Conservation (phyloP, 2,888 invertebrate genomes). For the Ophonus ardosiacus region DNA sequence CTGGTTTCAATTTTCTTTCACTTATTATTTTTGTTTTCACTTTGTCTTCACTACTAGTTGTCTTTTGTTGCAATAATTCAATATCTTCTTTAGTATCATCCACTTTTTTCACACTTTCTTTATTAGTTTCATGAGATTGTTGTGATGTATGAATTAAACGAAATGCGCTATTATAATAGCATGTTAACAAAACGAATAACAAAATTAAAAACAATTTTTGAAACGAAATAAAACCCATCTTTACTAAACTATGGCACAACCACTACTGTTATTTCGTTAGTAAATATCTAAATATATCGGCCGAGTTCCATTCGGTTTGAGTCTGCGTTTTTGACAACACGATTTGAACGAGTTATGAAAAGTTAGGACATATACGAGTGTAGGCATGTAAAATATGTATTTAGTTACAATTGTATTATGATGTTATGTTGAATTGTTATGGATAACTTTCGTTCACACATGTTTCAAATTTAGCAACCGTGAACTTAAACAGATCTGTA, state of each 20-base stretch:
- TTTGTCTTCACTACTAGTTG: not conserved
- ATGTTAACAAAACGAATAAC: conserved; percentile 27
- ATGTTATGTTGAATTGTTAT: conserved; percentile 17
- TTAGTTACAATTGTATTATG: not conserved
- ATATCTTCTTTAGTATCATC: conserved; percentile 35
- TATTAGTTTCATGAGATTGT: conserved; percentile 31
- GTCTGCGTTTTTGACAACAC: conserved; percentile 18
- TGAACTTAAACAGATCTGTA: conserved; percentile 57
- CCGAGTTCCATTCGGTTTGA: conserved; percentile 55
- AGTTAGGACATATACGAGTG: not conserved
- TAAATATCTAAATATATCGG: conserved; percentile 57
- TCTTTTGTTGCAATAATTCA: conserved; percentile 13
- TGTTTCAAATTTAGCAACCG: conserved; percentile 59
- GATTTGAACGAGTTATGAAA: conserved; percentile 31
- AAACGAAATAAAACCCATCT: conserved; percentile 56
- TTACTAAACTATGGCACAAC: conserved; percentile 56
- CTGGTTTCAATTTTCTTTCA: conserved; percentile 40
- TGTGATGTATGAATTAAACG: conserved; percentile 53
- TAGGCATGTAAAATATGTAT: not conserved
- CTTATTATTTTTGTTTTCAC: conserved; percentile 34
- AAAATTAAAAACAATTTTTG: conserved; percentile 52
- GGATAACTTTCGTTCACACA: conserved; percentile 42
- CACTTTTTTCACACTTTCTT: conserved; percentile 47
- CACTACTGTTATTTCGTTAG: conserved; percentile 50
- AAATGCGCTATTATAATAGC: conserved; percentile 46